Evolutionary conservation across 2,888 invertebrate genomes (phyloP).

Genomic region (Watsonalla cultraria): DNA sequence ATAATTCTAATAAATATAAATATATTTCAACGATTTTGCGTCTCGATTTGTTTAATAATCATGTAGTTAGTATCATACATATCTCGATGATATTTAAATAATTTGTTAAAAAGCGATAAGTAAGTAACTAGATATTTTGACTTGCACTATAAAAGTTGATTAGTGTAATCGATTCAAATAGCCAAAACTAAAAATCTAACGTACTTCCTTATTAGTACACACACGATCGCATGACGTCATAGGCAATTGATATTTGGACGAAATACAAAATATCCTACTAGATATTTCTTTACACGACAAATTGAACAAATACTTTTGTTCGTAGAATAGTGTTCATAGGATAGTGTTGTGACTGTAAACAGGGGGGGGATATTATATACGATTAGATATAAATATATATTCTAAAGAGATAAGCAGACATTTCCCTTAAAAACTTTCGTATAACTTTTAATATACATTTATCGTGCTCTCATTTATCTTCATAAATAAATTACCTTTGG

Average conservation of each 20-base stretch:
- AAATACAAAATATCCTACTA: neutral
- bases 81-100: slow-evolving; percentile 31
- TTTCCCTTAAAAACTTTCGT: neutral
- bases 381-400: neutral
- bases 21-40: slow-evolving; percentile 1
- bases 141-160: no score
- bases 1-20: neutral
- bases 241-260: neutral
- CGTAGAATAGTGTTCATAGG: neutral
- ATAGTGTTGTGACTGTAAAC: neutral
- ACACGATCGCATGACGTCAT: neutral
- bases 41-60: slow-evolving; percentile 10
- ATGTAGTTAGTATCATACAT: slow-evolving; percentile 19
- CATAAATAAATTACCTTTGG: neutral
- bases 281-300: neutral
- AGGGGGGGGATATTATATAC: neutral
- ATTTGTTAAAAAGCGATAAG: neutral
- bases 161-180: no score
- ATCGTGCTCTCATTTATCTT: neutral
- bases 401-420: no score
- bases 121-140: no score
- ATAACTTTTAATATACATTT: neutral
- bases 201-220: no score
- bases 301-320: neutral
- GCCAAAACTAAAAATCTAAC: no score